Evolutionary conservation across 1,140 invertebrate species (phyloP).

Genomic region (Chlorops oryzae): DNA sequence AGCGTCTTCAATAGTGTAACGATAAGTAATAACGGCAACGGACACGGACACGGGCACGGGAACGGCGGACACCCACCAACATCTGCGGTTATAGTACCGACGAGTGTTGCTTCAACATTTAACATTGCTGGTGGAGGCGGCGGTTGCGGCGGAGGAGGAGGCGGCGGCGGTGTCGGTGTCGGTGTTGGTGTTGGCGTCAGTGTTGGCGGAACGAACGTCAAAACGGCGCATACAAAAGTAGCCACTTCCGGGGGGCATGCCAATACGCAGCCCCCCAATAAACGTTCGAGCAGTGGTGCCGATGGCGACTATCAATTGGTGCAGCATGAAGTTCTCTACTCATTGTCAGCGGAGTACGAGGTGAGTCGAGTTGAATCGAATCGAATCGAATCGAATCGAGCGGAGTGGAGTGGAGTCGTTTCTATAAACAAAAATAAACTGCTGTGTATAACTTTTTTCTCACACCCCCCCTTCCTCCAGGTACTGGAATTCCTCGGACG

Average conservation of each 20-base stretch:
- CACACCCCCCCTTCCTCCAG: slow-evolving; percentile 46
- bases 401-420: not conserved
- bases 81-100: slow-evolving; percentile 17
- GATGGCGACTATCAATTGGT: slow-evolving; percentile 98
- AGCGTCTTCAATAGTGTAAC: slow-evolving; percentile 7
- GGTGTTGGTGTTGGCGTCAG: not conserved
- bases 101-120: slow-evolving; percentile 18
- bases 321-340: slow-evolving; percentile 96
- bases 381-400: too few relatives aligned
- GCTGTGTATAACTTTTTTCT: not conserved
- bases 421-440: too few relatives aligned
- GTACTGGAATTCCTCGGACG: slow-evolving; percentile 97
- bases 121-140: slow-evolving; percentile 8
- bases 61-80: not conserved
- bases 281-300: slow-evolving; percentile 63
- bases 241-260: slow-evolving; percentile 47
- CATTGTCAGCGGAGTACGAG: slow-evolving; percentile 87
- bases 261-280: slow-evolving; percentile 48
- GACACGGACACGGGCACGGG: slow-evolving; percentile 1
- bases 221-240: slow-evolving; percentile 48
- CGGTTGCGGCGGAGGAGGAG: not conserved
- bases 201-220: slow-evolving; percentile 25
- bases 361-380: slow-evolving; percentile 19
- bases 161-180: slow-evolving; percentile 16
- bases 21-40: not conserved